Evolutionary conservation across 2,113 vertebrate species (phyloP).

Genomic region (Octodon degus): DNA sequence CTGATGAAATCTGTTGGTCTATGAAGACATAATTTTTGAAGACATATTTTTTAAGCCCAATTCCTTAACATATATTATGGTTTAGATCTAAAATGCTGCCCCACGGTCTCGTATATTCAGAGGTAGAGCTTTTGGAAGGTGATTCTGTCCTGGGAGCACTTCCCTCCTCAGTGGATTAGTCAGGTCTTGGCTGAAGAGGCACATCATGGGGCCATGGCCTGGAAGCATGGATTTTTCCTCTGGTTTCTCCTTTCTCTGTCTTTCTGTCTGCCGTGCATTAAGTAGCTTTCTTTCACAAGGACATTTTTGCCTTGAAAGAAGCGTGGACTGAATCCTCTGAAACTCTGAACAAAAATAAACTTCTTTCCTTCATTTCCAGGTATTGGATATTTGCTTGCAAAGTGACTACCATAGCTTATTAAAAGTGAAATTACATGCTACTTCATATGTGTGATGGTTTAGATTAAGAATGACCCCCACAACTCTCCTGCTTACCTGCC

Average conservation of each 20-base stretch:
- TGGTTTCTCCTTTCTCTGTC: not conserved
- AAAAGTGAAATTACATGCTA: not conserved
- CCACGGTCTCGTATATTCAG: not conserved
- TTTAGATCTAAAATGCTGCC: not conserved
- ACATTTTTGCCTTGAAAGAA: not conserved
- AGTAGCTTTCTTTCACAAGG: not conserved
- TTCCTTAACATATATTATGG: not conserved
- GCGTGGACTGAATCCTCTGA: not conserved
- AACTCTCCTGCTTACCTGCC: not conserved
- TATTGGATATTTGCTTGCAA: not conserved
- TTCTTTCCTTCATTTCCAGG: not conserved
- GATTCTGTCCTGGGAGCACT: not conserved
- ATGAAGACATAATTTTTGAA: not conserved
- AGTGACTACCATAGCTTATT: not conserved
- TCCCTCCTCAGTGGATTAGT: not conserved
- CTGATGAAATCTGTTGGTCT: not conserved
- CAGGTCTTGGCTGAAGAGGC: not conserved
- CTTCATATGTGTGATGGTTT: not conserved
- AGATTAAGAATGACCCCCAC: not conserved
- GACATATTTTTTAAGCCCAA: not conserved
- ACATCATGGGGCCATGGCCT: not conserved
- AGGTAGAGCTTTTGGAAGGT: not conserved
- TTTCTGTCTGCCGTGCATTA: not conserved
- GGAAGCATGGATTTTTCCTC: not conserved
- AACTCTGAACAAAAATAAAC: not conserved